These are phyloP conservation scores for Hololepta plana DNA, from an alignment of 2,888 invertebrate species.

Conservation along the genomic window DNA sequence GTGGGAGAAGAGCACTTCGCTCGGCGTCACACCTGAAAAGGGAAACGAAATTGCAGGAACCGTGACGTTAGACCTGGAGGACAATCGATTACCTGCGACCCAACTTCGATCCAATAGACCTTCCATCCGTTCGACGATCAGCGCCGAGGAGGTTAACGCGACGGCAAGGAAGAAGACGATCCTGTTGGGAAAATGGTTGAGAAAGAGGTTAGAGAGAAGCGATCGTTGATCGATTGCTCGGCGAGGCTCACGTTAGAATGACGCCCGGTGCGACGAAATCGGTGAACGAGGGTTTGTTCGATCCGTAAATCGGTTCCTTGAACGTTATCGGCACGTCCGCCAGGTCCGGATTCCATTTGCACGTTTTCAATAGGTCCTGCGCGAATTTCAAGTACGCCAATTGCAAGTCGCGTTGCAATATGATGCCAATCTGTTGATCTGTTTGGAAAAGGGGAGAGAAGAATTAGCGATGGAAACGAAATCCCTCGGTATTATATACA, in stretches of 20 bases:
- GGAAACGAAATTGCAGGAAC: slow-evolving; percentile 6
- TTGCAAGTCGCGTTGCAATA: slow-evolving; percentile 72
- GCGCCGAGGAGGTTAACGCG: slow-evolving; percentile 78
- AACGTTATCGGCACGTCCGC: slow-evolving; percentile 83
- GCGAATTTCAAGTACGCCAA: slow-evolving; percentile 77
- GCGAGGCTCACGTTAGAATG: slow-evolving; percentile 64
- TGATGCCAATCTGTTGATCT: slow-evolving; percentile 87
- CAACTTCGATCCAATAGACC: slow-evolving; percentile 82
- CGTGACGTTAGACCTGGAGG: neutral
- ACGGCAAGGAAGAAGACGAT: slow-evolving; percentile 95
- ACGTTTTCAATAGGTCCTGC: slow-evolving; percentile 47
- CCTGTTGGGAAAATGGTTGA: slow-evolving; percentile 29
- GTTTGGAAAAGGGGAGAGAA: no score
- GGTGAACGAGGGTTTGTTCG: slow-evolving; percentile 79
- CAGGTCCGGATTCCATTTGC: slow-evolving; percentile 65
- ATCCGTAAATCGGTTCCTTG: slow-evolving; percentile 75
- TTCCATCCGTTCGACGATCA: slow-evolving; percentile 82
- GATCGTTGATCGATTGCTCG: neutral
- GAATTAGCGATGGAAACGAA: no score
- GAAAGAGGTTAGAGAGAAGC: neutral
- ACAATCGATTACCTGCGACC: slow-evolving; percentile 48
- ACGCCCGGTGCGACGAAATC: slow-evolving; percentile 95
- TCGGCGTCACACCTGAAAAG: slow-evolving; percentile 60
- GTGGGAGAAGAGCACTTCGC: slow-evolving; percentile 85
- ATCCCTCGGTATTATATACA: no score